A percentile compares a stretch with the other conserved stretches of the same genome.
Evolutionary conservation across 2,797 vertebrate species (phyloP).

Genomic region (Cetoscarus ocellatus): DNA sequence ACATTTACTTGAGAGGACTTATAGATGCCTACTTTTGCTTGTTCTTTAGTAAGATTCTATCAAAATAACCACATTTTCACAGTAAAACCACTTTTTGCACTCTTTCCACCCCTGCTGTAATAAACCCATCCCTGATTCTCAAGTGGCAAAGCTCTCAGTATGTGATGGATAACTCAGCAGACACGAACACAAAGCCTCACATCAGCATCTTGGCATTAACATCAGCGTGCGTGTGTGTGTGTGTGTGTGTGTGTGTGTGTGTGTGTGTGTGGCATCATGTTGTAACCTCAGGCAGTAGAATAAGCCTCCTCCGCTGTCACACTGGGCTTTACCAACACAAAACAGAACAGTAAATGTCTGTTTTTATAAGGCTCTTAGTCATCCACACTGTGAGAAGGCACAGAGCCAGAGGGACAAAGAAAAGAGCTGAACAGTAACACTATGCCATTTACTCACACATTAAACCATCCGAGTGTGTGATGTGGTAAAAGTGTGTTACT

Average conservation of each 20-base stretch:
- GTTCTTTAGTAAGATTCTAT: no score
- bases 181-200: constrained; percentile 17
- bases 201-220: constrained; percentile 34
- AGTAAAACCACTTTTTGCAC: no score
- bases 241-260: background rate
- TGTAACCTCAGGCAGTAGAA: constrained; percentile 40
- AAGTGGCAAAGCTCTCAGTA: constrained; percentile 5
- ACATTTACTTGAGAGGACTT: no score
- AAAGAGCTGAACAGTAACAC: constrained; percentile 14
- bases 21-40: no score
- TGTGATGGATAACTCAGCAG: background rate
- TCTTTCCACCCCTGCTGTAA: no score
- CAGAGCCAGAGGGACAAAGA: constrained; percentile 43
- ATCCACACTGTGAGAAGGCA: constrained; percentile 39
- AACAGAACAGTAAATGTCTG: constrained; percentile 62
- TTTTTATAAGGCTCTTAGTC: constrained; percentile 68
- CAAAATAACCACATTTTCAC: no score
- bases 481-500: constrained; percentile 24
- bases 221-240: constrained; percentile 8
- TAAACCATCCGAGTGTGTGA: constrained; percentile 22
- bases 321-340: constrained; percentile 58
- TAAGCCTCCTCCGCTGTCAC: constrained; percentile 38
- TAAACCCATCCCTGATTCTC: background rate
- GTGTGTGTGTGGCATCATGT: constrained; percentile 2
- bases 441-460: constrained; percentile 39